Percentiles rank a stretch among this genome's conserved stretches.
These are phyloP conservation scores for Coluber constrictor DNA, from an alignment of 2,797 vertebrate species.

Conservation along the genomic window DNA sequence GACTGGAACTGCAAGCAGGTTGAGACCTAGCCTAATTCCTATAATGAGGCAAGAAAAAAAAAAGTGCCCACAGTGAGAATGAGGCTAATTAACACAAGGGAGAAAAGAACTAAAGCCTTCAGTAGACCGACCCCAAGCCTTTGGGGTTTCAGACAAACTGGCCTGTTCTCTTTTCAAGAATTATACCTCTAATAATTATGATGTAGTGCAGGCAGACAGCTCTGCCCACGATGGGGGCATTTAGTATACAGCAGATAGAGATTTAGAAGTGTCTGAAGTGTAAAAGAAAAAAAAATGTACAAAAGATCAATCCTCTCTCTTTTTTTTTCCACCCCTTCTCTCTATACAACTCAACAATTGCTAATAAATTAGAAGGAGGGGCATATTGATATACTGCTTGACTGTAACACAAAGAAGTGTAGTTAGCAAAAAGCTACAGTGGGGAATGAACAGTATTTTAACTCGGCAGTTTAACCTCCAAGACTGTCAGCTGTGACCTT, in stretches of 20 bases:
- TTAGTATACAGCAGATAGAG: constrained; percentile 56
- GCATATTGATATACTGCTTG: constrained; percentile 90
- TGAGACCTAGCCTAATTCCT: constrained; percentile 11
- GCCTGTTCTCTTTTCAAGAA: constrained; percentile 40
- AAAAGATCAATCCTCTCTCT: constrained; percentile 66
- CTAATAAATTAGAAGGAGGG: constrained; percentile 92
- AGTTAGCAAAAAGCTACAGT: constrained; percentile 92
- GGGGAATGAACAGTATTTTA: constrained; percentile 99
- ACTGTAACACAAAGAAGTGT: constrained; percentile 94
- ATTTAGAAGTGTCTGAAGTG: constrained; percentile 63
- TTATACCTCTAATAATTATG: constrained; percentile 52
- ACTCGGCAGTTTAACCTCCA: constrained; percentile 98
- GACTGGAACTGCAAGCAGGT: constrained; percentile 33
- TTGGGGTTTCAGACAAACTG: constrained; percentile 51
- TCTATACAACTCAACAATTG: constrained; percentile 86
- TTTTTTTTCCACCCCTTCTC: constrained; percentile 43
- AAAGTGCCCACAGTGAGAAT: not conserved
- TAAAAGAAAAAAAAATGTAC: constrained; percentile 41
- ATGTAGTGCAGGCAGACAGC: constrained; percentile 47
- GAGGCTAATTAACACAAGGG: constrained; percentile 38
- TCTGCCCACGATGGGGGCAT: constrained; percentile 36
- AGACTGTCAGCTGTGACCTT: constrained; percentile 99
- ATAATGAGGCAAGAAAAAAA: constrained; percentile 32
- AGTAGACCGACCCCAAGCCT: constrained; percentile 33
- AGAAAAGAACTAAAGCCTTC: constrained; percentile 32